Evolutionary conservation across 2,797 vertebrate species (phyloP), one percentile per base, ranked within the genome.

Genomic region (Lagodon rhomboides): DNA sequence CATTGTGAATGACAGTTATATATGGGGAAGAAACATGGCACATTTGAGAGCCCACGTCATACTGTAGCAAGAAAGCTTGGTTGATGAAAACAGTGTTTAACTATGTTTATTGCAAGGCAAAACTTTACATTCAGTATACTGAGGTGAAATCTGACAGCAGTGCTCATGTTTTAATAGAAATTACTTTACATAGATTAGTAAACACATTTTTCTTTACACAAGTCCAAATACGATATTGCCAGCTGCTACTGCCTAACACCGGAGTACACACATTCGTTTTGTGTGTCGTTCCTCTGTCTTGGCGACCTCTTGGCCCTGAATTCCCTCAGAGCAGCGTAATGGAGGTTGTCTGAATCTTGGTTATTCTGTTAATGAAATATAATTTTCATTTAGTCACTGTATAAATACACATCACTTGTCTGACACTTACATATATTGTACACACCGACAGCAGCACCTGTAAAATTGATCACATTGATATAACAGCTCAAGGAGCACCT

Each of bases 251-350:
- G 73, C 43, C 17, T 79, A 2, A 80, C 68, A 46, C 34, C 23
- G 4, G 84, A 77, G 41, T 88, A 86, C 22, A 86, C 74, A 46
- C 81, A 84, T n/a, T 65, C 58, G 38, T 3, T 30, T 3, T 23
- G 13, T 6, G 27, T 72, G n/a, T 62, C 0, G 0, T 73, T 41
- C 18, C 22, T 66, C 12, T 60, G 80, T 51, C 41, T 58, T 51
- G 34, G 50, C 15, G 64, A 41, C 43, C n/a, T 70, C 7, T 46
- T 61, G 12, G 10, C 18, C 34, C 16, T 63, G 20, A 55, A 49
- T 6, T 18, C 20, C 22, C 41, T 81, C 11, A 83, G 16, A 22
- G 79, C 72, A 20, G 64, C 47, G 0, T 80, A 82, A 27, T 82
- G 77, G 41, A 86, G 59, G 27, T 51, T 12, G 12, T 73, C 76